Evolutionary conservation across 2,113 vertebrate genomes (phyloP).

Genomic region (Martes martes): DNA sequence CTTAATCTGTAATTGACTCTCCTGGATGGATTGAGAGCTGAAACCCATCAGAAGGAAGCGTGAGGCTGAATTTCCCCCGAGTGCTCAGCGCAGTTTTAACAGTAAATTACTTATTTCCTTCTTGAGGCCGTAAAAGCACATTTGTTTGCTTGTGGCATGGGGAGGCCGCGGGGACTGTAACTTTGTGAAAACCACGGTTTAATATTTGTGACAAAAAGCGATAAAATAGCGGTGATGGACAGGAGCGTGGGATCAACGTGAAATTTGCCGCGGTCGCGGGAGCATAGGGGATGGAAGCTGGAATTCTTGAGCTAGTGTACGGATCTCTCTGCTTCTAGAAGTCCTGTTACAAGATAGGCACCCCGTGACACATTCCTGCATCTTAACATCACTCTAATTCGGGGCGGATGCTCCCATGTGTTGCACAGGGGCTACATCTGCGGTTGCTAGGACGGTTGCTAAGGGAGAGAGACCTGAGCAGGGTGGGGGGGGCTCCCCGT

Average conservation of each 20-base stretch:
- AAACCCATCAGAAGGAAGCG: slow-evolving; percentile 36
- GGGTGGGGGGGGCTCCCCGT: fast-evolving
- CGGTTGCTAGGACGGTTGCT: not conserved
- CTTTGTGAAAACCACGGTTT: not conserved
- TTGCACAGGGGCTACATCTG: slow-evolving; percentile 35
- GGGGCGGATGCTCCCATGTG: not conserved
- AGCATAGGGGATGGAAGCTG: not conserved
- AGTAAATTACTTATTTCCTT: slow-evolving; percentile 19
- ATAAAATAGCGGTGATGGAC: not conserved
- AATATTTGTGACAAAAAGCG: not conserved
- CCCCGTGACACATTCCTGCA: not conserved
- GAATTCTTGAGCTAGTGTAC: not conserved
- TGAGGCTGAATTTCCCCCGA: not conserved
- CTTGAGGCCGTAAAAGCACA: not conserved
- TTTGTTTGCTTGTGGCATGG: not conserved
- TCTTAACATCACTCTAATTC: not conserved
- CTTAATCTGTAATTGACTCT: not conserved
- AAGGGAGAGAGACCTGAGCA: not conserved
- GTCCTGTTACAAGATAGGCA: not conserved
- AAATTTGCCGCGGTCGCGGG: not conserved
- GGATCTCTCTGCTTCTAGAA: not conserved
- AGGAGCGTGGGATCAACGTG: fast-evolving
- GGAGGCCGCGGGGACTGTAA: not conserved
- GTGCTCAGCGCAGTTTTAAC: slow-evolving; percentile 50
- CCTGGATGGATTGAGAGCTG: not conserved